Evolutionary conservation across 2,113 vertebrate species (phyloP).

Genomic region (Epinephelus cyanopodus): DNA sequence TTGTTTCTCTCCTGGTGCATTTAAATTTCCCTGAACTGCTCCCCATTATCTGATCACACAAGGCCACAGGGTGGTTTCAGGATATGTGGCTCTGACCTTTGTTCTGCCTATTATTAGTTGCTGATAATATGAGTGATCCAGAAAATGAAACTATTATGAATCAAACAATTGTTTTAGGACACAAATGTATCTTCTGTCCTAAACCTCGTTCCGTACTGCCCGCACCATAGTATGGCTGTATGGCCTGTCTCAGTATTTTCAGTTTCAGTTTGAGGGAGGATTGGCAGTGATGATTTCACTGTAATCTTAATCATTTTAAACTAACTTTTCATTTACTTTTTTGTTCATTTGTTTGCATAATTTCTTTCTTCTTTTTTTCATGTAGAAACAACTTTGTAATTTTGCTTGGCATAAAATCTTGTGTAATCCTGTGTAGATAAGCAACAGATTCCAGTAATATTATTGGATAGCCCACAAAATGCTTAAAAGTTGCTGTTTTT

Average conservation of each 20-base stretch:
- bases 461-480: not conserved
- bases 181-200: not conserved
- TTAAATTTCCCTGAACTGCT: slow-evolving; percentile 2
- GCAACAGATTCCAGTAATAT: not conserved
- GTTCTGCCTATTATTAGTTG: not conserved
- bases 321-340: too few species aligned
- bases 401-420: not conserved
- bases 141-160: not conserved
- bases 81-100: not conserved
- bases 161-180: not conserved
- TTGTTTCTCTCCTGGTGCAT: not conserved
- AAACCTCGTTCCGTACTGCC: too few species aligned
- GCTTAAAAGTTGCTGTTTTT: not conserved
- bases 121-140: not conserved
- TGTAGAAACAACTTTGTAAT: not conserved
- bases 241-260: not conserved
- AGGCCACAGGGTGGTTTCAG: not conserved
- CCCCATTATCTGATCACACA: not conserved
- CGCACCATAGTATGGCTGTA: too few species aligned
- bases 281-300: not conserved
- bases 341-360: not conserved
- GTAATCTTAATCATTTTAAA: not conserved
- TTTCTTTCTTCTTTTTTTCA: not conserved
- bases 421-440: not conserved
- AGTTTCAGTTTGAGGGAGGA: not conserved